Evolutionary conservation across 2,797 vertebrate genomes (phyloP), one percentile per base, ranked within the genome.

Genomic region (Menidia menidia): DNA sequence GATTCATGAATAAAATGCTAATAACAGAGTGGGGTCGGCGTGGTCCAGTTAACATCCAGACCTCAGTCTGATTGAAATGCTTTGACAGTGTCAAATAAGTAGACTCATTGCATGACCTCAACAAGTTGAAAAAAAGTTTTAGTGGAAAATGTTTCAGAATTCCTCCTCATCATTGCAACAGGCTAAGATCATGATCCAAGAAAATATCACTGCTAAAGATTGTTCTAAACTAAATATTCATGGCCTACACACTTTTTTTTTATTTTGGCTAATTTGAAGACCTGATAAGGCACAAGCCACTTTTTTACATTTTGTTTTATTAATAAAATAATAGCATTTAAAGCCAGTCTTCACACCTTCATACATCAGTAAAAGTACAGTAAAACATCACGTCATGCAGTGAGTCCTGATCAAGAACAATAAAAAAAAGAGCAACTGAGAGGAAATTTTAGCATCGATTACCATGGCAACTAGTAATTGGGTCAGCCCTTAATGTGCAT

Each of bases 361-460:
- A 25, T 25, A 25, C 25, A 25, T 25, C 25, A 25, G 25, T 25
- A 25, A 25, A 25, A 25, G 25, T 25, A 25, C 25, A 51, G 5
- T 15, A 56, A 71, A 42, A 18, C 19, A 13, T 32, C 30, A 42
- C 47, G 15, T 75, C 42, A 32, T 42, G 30, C 25, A 33, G 64
- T 13, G 32, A 30, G 53, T 51, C n/a, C 11, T n/a, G 32, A 18
- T 51, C 33, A 7, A 18, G 18, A 53, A 52, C 35, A 64, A 62
- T 43, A 51, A 64, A 57, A 64, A 57, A 66, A 2, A 30, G 45
- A 31, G 42, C 5, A 8, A 60, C 19, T 35, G 33, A 68, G 60
- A 58, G 60, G 43, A 64, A 62, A 73, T 76, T 77, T 69, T 65
- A 31, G 39, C 73, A 48, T 9, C 50, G 41, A 65, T 70, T 55